Evolutionary conservation across 2,113 vertebrate genomes (phyloP).

Genomic region (Nothoprocta perdicaria): DNA sequence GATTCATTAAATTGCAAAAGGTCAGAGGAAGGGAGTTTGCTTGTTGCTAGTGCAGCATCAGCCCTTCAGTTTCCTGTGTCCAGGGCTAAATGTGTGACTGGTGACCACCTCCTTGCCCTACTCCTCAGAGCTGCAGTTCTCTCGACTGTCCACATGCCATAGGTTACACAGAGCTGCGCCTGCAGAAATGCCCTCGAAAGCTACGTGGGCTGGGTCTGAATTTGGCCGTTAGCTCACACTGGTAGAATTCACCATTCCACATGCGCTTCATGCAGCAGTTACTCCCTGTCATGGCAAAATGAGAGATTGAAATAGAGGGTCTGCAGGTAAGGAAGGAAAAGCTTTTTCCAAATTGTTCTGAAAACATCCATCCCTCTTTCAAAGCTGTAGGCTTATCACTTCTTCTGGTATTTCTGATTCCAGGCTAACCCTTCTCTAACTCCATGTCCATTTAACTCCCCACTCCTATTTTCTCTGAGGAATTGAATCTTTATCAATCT

Average conservation of each 20-base stretch:
- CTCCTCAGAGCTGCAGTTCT: neutral
- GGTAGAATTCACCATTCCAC: neutral
- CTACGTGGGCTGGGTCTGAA: neutral
- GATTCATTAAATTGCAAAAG: constrained; percentile 54
- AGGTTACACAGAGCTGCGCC: neutral
- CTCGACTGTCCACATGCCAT: neutral
- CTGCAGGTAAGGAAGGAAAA: neutral
- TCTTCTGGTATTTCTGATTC: neutral
- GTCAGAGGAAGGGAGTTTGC: constrained; percentile 70
- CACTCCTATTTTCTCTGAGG: neutral
- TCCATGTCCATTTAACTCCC: neutral
- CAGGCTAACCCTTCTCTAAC: neutral
- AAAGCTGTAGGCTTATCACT: neutral
- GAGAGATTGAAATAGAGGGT: neutral
- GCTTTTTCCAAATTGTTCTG: neutral
- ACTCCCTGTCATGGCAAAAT: neutral
- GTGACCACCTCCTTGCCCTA: neutral
- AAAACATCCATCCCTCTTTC: neutral
- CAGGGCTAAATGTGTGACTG: neutral
- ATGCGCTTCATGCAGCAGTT: neutral
- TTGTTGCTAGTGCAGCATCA: constrained; percentile 12
- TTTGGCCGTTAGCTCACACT: neutral
- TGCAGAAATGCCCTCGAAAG: neutral
- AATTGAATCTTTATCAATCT: neutral
- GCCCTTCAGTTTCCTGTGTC: constrained; percentile 7